Conservation (phyloP, 1,140 invertebrate species). For the Sitophilus oryzae region DNA sequence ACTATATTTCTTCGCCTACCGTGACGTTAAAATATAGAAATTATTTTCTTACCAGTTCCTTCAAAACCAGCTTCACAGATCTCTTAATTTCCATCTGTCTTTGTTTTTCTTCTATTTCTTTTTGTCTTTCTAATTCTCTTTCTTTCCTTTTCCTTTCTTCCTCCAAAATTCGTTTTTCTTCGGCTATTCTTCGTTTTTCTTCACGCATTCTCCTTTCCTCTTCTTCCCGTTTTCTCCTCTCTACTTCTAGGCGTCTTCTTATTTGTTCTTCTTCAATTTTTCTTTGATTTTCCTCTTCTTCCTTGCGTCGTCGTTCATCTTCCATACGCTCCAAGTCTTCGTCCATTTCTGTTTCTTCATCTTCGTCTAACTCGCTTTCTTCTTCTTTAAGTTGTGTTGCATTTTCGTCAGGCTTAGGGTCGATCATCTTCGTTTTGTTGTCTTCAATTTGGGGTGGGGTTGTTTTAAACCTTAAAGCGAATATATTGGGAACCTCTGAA, state of each 20-base stretch:
- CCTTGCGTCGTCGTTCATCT: conserved; percentile 33
- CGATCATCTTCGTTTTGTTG: no score
- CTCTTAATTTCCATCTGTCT: conserved; percentile 28
- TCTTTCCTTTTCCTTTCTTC: conserved; percentile 14
- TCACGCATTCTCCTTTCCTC: conserved; percentile 37
- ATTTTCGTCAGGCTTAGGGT: no score
- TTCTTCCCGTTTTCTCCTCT: conserved; percentile 41
- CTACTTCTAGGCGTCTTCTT: conserved; percentile 42
- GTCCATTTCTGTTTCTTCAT: conserved; percentile 37
- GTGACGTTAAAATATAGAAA: background rate
- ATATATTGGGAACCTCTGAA: conserved; percentile 10
- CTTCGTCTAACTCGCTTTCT: conserved; percentile 13
- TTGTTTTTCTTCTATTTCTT: conserved; percentile 22
- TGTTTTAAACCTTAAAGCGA: conserved; percentile 6
- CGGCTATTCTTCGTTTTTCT: conserved; percentile 20
- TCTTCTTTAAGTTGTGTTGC: conserved; percentile 1
- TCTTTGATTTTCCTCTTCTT: conserved; percentile 33
- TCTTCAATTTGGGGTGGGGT: no score
- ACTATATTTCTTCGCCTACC: no score
- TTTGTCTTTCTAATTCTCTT: conserved; percentile 17
- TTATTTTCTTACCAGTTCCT: conserved; percentile 39
- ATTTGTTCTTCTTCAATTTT: conserved; percentile 29
- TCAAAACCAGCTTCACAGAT: conserved; percentile 23
- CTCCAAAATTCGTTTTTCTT: conserved; percentile 10
- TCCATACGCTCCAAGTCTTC: conserved; percentile 33